Evolutionary conservation across 2,113 vertebrate species (phyloP).

Genomic region (Sterrhoptilus dennistouni): DNA sequence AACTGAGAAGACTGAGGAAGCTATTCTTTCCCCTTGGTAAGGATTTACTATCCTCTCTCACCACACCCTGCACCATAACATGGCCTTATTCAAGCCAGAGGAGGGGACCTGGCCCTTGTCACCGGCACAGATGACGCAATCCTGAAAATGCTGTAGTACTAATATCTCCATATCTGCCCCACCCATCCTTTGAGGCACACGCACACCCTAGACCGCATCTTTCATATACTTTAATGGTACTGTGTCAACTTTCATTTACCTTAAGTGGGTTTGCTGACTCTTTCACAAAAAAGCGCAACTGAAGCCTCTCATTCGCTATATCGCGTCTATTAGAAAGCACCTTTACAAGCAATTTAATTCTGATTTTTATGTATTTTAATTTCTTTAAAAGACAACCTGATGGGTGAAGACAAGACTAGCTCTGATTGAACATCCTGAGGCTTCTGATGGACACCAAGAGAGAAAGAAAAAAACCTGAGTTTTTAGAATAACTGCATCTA

Average conservation of each 20-base stretch:
- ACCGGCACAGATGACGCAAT: conserved; percentile 40
- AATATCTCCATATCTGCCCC: conserved; percentile 24
- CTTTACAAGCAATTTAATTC: not conserved
- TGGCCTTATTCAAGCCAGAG: conserved; percentile 37
- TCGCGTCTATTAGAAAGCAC: not conserved
- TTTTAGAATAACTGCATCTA: not conserved
- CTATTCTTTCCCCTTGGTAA: not conserved
- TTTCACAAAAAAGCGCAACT: conserved; percentile 22
- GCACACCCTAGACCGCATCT: conserved; percentile 41
- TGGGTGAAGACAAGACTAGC: not conserved
- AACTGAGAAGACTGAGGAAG: conserved; percentile 63
- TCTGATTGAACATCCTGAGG: not conserved
- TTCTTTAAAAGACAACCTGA: not conserved
- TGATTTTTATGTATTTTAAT: not conserved
- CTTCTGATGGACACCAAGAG: not conserved
- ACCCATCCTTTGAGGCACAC: conserved; percentile 48
- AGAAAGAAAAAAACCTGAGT: rapidly evolving
- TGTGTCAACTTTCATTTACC: conserved; percentile 70
- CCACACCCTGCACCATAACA: conserved; percentile 51
- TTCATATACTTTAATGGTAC: conserved; percentile 47
- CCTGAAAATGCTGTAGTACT: conserved; percentile 38
- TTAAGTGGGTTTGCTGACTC: conserved; percentile 52
- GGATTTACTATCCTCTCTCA: conserved; percentile 48
- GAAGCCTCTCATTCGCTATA: not conserved
- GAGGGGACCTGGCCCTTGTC: conserved; percentile 6